Evolutionary conservation across 2,797 vertebrate species (phyloP).

Genomic region (Lagocephalus sceleratus): DNA sequence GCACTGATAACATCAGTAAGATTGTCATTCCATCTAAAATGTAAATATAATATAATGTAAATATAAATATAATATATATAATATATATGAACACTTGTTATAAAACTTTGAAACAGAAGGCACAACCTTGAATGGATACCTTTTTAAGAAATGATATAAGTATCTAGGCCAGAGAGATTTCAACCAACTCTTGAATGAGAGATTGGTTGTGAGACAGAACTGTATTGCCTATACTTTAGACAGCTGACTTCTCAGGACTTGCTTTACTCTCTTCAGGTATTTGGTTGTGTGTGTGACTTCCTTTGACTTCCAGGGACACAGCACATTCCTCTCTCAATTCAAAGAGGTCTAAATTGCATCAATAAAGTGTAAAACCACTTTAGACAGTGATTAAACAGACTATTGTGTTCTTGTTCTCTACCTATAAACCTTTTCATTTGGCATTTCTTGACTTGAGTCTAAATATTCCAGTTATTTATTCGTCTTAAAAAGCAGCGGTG

Average conservation of each 20-base stretch:
- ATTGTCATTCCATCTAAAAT: background rate
- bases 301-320: conserved; percentile 54
- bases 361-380: conserved; percentile 74
- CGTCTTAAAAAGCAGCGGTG: conserved; percentile 26
- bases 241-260: too few species aligned
- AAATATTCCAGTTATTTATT: conserved; percentile 59
- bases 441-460: conserved; percentile 47
- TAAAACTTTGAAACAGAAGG: background rate
- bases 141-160: conserved; percentile 32
- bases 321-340: conserved; percentile 67
- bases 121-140: conserved; percentile 19
- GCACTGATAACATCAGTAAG: background rate
- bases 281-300: too few species aligned
- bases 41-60: too few species aligned
- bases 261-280: too few species aligned
- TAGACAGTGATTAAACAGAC: conserved; percentile 63
- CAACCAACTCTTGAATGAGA: conserved; percentile 54
- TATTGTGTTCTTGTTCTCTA: conserved; percentile 49
- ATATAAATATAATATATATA: too few species aligned
- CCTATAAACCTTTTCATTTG: conserved; percentile 51
- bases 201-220: conserved; percentile 70
- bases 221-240: too few species aligned
- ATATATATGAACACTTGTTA: background rate
- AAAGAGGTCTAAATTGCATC: conserved; percentile 73
- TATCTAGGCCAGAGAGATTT: conserved; percentile 65